Percentiles rank a stretch among this genome's conserved stretches.
Evolutionary conservation across 2,797 vertebrate species (phyloP).

Genomic region (Chelmon rostratus): DNA sequence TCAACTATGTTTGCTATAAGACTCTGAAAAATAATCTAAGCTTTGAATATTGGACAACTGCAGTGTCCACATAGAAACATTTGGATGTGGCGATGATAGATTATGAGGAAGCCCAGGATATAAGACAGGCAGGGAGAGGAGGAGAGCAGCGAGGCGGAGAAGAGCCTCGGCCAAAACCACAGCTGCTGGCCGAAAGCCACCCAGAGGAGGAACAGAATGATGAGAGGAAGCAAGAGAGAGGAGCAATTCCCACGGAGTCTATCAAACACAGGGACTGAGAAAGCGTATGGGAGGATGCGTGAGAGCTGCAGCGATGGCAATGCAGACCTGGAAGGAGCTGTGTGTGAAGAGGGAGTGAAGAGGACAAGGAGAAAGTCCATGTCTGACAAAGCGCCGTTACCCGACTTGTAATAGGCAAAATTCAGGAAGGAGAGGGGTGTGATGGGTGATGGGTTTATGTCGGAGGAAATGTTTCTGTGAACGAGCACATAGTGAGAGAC

Average conservation of each 20-base stretch:
- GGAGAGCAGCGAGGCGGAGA: conserved; percentile 6
- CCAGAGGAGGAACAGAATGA: conserved; percentile 58
- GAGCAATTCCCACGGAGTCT: conserved; percentile 56
- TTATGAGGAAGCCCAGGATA: conserved; percentile 13
- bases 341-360: conserved; percentile 5
- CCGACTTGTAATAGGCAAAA: conserved; percentile 18
- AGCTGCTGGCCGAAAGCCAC: conserved; percentile 71
- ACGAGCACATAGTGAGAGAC: conserved; percentile 70
- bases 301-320: conserved; percentile 18
- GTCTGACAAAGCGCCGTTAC: conserved; percentile 37
- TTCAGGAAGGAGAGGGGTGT: conserved; percentile 18
- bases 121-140: conserved; percentile 17
- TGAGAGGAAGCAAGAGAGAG: conserved; percentile 51
- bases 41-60: conserved; percentile 21
- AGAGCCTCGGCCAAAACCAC: conserved; percentile 57
- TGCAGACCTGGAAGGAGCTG: conserved; percentile 16
- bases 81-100: conserved; percentile 23
- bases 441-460: conserved; percentile 23
- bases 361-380: conserved; percentile 29
- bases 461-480: conserved; percentile 55
- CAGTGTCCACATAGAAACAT: conserved; percentile 9
- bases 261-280: conserved; percentile 34
- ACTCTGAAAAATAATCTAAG: conserved; percentile 5
- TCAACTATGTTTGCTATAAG: not conserved
- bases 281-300: conserved; percentile 11